A percentile compares a stretch with the other conserved stretches of the same genome.
These are phyloP conservation scores for Saxidomus purpurata DNA, from an alignment of 1,140 invertebrate species.

Conservation along the genomic window DNA sequence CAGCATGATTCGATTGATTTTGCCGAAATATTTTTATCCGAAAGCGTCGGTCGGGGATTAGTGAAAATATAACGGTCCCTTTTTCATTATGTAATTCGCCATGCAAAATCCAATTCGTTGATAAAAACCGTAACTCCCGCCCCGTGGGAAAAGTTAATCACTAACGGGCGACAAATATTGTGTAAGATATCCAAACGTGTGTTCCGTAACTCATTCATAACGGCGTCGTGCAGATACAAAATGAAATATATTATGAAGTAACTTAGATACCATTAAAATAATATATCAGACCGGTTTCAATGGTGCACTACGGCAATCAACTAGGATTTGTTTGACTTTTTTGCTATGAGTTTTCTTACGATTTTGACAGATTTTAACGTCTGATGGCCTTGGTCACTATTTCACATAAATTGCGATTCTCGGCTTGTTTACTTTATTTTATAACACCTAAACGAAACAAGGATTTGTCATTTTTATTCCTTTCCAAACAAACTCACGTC, in stretches of 20 bases:
- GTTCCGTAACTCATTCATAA: no score
- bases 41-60: constrained; percentile 19
- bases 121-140: neutral
- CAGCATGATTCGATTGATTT: constrained; percentile 15
- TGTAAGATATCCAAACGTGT: neutral
- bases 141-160: constrained; percentile 18
- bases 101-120: neutral
- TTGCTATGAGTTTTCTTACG: no score
- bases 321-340: no score
- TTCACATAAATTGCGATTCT: no score
- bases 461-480: constrained; percentile 15
- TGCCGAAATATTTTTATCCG: constrained; percentile 27
- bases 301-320: no score
- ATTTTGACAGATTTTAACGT: no score
- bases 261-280: no score
- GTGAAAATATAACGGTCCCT: neutral
- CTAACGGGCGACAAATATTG: neutral
- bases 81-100: neutral
- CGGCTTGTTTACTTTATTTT: neutral
- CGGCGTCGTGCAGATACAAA: no score
- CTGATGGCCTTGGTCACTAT: no score
- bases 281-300: no score
- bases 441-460: neutral
- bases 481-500: constrained; percentile 9
- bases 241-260: no score